Evolutionary conservation across 2,797 vertebrate species (phyloP), one percentile per base, ranked within the genome.

Genomic region (Emydoidea blandingii): DNA sequence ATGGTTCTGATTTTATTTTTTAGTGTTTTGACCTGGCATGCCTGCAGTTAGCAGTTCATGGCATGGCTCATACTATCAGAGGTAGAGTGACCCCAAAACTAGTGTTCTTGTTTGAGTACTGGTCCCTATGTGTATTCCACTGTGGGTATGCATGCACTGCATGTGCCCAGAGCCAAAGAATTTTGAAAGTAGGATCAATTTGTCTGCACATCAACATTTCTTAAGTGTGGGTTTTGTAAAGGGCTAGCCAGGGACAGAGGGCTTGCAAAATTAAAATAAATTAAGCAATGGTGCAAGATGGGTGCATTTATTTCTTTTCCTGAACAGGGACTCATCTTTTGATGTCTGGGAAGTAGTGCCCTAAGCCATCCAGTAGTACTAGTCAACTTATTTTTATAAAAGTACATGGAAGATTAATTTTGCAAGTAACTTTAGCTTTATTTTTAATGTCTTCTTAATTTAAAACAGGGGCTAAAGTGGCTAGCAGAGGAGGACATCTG

Each of bases 401-500:
- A 68, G 62, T 2, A 0, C 74, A 44, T 83, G 44, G 44, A 44
- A 90, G 19, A 53, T 90, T 65, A 25, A 83, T 92, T 90, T 34
- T 27, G 41, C 80, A 81, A 54, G 12, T 93, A 47, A 81, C 87
- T 80, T 34, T 94, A 85, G 76, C 85, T 78, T 86, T 78, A 5
- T 86, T 96, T 97, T 94, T 85, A 41, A 44, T 94, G 27, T 41
- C 80, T 88, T 94, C 95, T 79, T 96, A 49, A 76, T 95, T 62
- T 88, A 81, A 88, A 68, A 79, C 98, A 99, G 99, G 99, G 53
- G 97, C 99, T 95, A 99, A 98, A 97, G 98, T 99, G 86, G 99
- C 99, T 90, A 99, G 99, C 97, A 99, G 98, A 94, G 99, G 99
- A 2, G 98, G 99, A 47, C 99, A 99, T 81, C 91, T 98, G 18